Evolutionary conservation across 2,113 vertebrate genomes (phyloP).

Genomic region (Pseudopipra pipra): DNA sequence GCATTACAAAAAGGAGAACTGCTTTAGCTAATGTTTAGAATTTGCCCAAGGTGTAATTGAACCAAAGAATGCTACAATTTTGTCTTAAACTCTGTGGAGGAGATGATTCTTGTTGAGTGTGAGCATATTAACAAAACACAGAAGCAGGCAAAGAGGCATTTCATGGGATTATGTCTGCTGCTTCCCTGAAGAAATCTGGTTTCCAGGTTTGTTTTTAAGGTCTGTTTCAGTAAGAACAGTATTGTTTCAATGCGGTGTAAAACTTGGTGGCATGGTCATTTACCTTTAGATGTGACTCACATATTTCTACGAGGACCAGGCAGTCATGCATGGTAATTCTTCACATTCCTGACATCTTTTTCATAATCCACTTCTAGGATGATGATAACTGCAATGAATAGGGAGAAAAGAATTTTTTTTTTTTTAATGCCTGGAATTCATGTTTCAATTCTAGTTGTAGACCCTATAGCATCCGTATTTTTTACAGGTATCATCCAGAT

Average conservation of each 20-base stretch:
- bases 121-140: background rate
- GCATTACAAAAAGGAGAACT: background rate
- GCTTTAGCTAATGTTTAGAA: background rate
- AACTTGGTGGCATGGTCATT: background rate
- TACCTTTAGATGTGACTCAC: constrained; percentile 27
- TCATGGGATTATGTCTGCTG: background rate
- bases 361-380: constrained; percentile 42
- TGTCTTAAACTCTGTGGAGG: background rate
- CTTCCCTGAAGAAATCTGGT: background rate
- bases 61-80: background rate
- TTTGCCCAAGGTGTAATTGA: background rate
- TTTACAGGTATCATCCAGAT: background rate
- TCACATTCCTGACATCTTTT: constrained; percentile 60
- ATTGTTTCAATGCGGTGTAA: background rate
- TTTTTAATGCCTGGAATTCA: background rate
- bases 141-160: background rate
- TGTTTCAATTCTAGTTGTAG: background rate
- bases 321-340: constrained; percentile 54
- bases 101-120: background rate
- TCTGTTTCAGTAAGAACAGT: background rate
- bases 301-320: constrained; percentile 25
- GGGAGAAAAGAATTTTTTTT: background rate
- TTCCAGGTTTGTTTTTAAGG: background rate
- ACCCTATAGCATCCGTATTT: background rate
- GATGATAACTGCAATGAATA: constrained; percentile 9